A percentile compares a stretch with the other conserved stretches of the same genome.
Conservation (phyloP, 2,797 vertebrate genomes). For the Gallirallus australis region DNA sequence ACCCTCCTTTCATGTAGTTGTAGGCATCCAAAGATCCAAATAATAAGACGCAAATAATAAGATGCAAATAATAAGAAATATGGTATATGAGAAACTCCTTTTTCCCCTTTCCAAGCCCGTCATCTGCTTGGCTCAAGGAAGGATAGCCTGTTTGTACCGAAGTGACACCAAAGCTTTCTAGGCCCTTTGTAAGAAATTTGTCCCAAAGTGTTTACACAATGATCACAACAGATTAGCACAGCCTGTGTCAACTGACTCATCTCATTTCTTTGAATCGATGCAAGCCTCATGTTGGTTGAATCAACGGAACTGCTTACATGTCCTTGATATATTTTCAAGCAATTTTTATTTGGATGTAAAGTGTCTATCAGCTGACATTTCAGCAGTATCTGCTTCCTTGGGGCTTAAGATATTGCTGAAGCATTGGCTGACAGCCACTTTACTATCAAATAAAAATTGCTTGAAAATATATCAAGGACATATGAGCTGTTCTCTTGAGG, state of each 20-base stretch:
- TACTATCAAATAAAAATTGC: conserved; percentile 65
- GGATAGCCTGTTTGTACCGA: fast-evolving
- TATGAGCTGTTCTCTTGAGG: not conserved
- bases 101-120: not conserved
- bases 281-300: conserved; percentile 37
- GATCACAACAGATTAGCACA: not conserved
- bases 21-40: too few species aligned
- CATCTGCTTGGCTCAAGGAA: not conserved
- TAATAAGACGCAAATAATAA: not conserved
- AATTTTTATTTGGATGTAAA: conserved; percentile 62
- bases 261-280: conserved; percentile 16
- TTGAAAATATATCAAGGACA: conserved; percentile 64
- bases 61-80: not conserved
- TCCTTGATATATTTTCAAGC: conserved; percentile 61
- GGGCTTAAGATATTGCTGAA: conserved; percentile 61
- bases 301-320: conserved; percentile 1
- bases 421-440: conserved; percentile 63
- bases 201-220: not conserved
- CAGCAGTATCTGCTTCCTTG: conserved; percentile 59
- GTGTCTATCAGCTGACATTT: conserved; percentile 41
- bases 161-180: not conserved
- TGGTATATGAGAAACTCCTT: not conserved
- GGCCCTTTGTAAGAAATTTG: not conserved
- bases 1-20: too few species aligned
- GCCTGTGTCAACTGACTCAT: not conserved